Evolutionary conservation across 1,140 invertebrate species (phyloP).

Genomic region (Leguminivora glycinivorella): DNA sequence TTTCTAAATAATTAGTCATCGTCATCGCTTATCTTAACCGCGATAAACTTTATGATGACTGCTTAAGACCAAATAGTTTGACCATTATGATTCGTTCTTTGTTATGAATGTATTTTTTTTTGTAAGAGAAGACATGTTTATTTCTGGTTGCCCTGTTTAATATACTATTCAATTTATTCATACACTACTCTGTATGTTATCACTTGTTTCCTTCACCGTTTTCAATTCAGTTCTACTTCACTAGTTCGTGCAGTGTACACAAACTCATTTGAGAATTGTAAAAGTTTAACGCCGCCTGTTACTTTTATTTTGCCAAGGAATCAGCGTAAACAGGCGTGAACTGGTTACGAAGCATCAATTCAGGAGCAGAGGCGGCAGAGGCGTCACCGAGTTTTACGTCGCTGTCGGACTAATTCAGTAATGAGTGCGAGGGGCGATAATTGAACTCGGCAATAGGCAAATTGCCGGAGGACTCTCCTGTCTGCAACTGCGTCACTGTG

Average conservation of each 20-base stretch:
- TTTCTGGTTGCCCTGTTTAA: not conserved
- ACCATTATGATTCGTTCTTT: not conserved
- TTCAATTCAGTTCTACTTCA: slow-evolving; percentile 15
- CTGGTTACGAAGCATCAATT: slow-evolving; percentile 57
- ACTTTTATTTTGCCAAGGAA: slow-evolving; percentile 24
- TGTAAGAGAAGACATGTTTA: not conserved
- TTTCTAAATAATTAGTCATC: not conserved
- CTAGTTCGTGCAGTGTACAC: not conserved
- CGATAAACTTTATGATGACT: not conserved
- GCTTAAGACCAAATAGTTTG: not conserved
- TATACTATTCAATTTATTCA: slow-evolving; percentile 7
- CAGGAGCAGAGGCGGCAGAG: slow-evolving; percentile 67
- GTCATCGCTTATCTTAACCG: not conserved
- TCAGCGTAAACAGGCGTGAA: slow-evolving; percentile 48
- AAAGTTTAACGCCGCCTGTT: slow-evolving; percentile 16
- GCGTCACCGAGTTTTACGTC: slow-evolving; percentile 70
- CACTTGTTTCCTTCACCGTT: not conserved
- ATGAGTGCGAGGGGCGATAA: slow-evolving; percentile 76
- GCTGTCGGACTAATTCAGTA: slow-evolving; percentile 75
- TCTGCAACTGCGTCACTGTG: slow-evolving; percentile 45
- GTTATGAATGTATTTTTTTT: not conserved
- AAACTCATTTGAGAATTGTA: slow-evolving; percentile 21
- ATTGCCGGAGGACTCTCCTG: slow-evolving; percentile 63
- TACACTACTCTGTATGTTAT: not conserved
- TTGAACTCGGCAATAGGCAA: slow-evolving; percentile 74